Base-by-base conservation (phyloP, 2,888 invertebrate genomes). In the Blera fallax region DNA sequence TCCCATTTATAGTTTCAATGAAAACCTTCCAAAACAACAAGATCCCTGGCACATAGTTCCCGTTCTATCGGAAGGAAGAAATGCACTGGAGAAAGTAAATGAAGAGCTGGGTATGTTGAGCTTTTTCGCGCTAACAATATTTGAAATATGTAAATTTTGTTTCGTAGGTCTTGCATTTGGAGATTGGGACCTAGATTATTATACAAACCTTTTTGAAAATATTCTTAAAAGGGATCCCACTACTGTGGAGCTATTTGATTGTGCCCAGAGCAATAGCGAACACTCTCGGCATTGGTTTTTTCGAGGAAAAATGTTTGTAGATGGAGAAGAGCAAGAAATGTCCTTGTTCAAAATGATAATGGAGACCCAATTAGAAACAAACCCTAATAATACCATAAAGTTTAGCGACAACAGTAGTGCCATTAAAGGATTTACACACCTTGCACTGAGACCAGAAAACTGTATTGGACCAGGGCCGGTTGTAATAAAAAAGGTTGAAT, bases 211-310 rank as follows among this genome's bases (percentile, higher is more conserved):
- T 78, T 99, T 99, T 93, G 94, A 94, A 81, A 94, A 96, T 85
- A 95, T 96, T 88, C 92, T 98, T 21, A 95, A 96, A 89, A 94
- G 98, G 70, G 97, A 99, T 93, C 99, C 99, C 18, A 99, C 99
- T 0, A 98, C 97, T 90, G 98, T 99, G 0, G 99, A 99, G 91
- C 95, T 98, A 89, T 99, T 99, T 93, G 99, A 99, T 93, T 94
- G 99, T 88, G 99, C 99, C 2, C 99, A 99, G 92, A 98, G 98
- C 32, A 99, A 99, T 91, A 98, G 98, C 92, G 99, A 99, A 91
- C 99, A 99, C 92, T 98, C 98, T 83, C 94, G 99, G 4, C 99
- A 99, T 93, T 99, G 99, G 99, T 99, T 99, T 93, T 99, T 99
- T 92, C 97, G 97, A 93, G 98, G 98, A 0, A 95, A 95, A 90